A percentile compares a stretch with the other conserved stretches of the same genome.
Evolutionary conservation across 2,113 vertebrate genomes (phyloP).

Genomic region (Orcinus orca): DNA sequence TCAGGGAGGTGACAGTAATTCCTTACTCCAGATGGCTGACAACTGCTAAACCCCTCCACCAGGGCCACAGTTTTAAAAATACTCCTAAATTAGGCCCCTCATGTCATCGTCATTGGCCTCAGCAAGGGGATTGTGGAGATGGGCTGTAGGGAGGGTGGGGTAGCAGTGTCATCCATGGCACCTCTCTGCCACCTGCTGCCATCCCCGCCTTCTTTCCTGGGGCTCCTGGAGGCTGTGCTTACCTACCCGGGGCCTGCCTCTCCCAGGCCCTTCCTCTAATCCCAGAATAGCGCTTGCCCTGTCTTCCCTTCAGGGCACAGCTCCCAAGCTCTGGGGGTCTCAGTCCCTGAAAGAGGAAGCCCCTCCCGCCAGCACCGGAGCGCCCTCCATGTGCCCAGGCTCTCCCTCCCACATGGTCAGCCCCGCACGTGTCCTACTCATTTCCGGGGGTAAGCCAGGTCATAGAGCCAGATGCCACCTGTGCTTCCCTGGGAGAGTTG

Average conservation of each 20-base stretch:
- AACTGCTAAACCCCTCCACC: slow-evolving; percentile 83
- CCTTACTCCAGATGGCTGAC: slow-evolving; percentile 88
- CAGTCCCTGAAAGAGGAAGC: background rate
- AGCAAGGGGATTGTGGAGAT: slow-evolving; percentile 31
- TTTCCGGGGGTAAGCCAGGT: background rate
- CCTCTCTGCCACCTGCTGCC: slow-evolving; percentile 25
- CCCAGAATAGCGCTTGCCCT: background rate
- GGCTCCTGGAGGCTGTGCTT: background rate
- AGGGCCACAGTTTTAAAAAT: slow-evolving; percentile 81
- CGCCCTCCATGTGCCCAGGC: background rate
- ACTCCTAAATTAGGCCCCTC: slow-evolving; percentile 82
- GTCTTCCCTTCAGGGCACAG: background rate
- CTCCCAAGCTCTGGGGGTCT: background rate
- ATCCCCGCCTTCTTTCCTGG: background rate
- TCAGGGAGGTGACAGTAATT: slow-evolving; percentile 88
- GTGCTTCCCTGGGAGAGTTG: background rate
- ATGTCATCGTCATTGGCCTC: slow-evolving; percentile 38
- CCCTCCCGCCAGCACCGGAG: background rate
- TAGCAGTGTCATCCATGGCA: rapidly evolving
- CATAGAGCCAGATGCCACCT: background rate
- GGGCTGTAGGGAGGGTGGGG: background rate
- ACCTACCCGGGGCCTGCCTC: background rate
- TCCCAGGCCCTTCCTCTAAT: background rate
- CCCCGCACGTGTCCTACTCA: background rate
- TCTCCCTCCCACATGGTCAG: background rate